Base-by-base conservation (phyloP, 1,140 invertebrate genomes). In the Nomia melanderi region DNA sequence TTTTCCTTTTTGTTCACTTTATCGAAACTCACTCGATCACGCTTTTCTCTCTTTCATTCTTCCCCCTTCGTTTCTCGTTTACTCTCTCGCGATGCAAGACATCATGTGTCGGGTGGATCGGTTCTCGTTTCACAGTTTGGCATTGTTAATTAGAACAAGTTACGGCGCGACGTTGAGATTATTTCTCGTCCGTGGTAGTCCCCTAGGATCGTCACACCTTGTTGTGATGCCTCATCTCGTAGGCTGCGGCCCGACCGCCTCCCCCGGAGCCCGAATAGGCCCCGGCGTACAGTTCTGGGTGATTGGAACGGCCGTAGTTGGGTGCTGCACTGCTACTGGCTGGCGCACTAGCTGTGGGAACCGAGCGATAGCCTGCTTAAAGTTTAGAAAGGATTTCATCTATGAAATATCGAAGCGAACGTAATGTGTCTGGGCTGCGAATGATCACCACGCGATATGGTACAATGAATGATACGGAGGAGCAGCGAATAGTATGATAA, bases 261-360 rank as follows among this genome's bases (percentile, higher is more conserved):
- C 89, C 92, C 87, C 87, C 93, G 92, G 88, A 85, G 79, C 94
- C 93, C 87, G 93, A 90, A 89, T 95, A 95, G 81, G 94, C 94
- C 82, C 94, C 94, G 80, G 94, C 94, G 88, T 95, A 95, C 74
- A 93, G 85, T 84, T 94, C 94, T 78, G 93, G 93, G 86, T 94
- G 93, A 84, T 93, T 94, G 87, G 93, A 90, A 78, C 93, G 92
- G 89, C 92, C 90, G 91, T 92, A 92, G 88, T 89, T 92, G 90
- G 89, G 90, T 90, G 94, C 92, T 87, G 94, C 91, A 79, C 92
- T 93, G 90, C 92, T 93, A 88, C 92, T 94, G 90, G 94, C 93
- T 90, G 94, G 94, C 87, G 94, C 94, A 92, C 94, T 94, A 92
- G 94, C 94, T 95, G 91, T 91, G 90, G 90, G 90, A 92, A 92